These are phyloP conservation scores for Podilymbus podiceps DNA, from an alignment of 2,113 vertebrate species.

Conservation along the genomic window DNA sequence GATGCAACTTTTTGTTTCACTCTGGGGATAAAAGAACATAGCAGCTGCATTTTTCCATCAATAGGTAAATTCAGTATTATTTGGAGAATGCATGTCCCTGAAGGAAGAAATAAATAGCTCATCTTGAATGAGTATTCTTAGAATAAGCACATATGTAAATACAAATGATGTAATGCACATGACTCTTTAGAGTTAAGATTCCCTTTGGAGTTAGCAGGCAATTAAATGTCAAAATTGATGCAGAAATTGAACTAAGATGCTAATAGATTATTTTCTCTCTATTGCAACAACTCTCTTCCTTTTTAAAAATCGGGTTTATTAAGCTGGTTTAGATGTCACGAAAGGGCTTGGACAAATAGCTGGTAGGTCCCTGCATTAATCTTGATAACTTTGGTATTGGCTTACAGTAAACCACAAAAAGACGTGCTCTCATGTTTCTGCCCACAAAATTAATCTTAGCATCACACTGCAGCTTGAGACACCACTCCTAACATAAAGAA, in stretches of 20 bases:
- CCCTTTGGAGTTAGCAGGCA: neutral
- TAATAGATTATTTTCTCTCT: neutral
- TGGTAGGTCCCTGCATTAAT: neutral
- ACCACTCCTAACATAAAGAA: neutral
- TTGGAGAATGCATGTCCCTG: neutral
- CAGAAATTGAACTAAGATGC: neutral
- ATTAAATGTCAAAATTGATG: neutral
- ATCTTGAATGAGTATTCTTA: neutral
- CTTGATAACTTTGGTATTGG: neutral
- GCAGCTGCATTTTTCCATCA: neutral
- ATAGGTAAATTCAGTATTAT: neutral
- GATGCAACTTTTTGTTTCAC: neutral
- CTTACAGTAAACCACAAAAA: neutral
- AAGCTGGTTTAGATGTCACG: neutral
- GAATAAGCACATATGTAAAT: neutral
- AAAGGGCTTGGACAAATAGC: neutral
- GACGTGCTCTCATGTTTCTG: neutral
- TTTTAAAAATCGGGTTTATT: neutral
- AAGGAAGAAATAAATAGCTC: neutral
- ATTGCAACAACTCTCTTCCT: neutral
- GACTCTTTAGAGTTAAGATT: neutral
- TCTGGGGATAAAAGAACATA: neutral
- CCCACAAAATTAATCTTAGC: neutral
- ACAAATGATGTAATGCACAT: neutral
- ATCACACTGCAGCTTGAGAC: neutral